phyloP scores from a whole-genome alignment of 2,113 vertebrate genomes.

The Hystrix cristata region DNA sequence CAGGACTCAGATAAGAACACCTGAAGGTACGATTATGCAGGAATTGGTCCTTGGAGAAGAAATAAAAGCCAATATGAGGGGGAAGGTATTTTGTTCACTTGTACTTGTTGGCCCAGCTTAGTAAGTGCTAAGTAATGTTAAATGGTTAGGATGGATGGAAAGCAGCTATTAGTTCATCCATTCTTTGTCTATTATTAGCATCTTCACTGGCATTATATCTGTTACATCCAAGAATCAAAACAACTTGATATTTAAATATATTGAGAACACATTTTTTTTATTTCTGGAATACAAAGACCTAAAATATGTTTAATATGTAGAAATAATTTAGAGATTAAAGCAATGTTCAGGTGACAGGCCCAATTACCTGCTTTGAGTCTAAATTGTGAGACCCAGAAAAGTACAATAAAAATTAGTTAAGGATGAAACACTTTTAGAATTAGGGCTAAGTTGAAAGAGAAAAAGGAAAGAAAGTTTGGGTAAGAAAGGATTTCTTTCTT shows the following conservation, averaged over 20 bases:
- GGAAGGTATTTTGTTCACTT: background rate
- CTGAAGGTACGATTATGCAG: background rate
- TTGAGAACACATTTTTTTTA: background rate
- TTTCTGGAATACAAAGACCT: background rate
- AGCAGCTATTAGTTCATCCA: accelerated
- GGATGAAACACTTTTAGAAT: background rate
- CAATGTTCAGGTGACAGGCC: background rate
- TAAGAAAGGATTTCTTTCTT: background rate
- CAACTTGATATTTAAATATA: background rate
- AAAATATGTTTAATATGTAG: background rate
- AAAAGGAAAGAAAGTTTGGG: background rate
- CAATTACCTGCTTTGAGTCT: background rate
- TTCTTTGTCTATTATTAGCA: too few species aligned
- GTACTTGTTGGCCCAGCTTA: background rate
- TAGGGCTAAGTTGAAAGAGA: background rate
- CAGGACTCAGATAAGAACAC: background rate
- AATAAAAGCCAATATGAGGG: background rate
- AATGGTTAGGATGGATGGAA: background rate
- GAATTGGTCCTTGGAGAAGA: background rate
- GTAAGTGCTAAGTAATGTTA: background rate
- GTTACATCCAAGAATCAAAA: background rate
- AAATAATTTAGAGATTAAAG: constrained; percentile 23
- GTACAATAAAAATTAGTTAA: background rate
- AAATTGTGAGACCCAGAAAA: background rate
- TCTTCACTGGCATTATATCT: background rate